phyloP scores from a whole-genome alignment of 2,888 invertebrate genomes.

The Dryomyza anilis region DNA sequence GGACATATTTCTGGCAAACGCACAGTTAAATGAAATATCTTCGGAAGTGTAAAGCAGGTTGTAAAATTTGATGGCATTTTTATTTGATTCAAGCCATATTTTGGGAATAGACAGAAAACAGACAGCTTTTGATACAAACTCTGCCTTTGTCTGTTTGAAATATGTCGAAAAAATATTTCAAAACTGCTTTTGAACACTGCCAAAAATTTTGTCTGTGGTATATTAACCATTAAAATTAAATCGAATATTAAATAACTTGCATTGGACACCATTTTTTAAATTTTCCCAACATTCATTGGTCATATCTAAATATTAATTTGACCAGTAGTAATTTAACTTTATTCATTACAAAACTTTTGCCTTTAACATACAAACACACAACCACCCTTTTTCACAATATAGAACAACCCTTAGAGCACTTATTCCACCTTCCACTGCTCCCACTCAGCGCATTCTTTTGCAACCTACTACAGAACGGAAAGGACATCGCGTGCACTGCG shows the following conservation, averaged over 20 bases:
- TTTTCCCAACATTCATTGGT: constrained; percentile 17
- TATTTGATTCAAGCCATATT: too few relatives aligned
- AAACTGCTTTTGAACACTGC: too few relatives aligned
- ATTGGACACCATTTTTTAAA: neutral
- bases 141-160: too few relatives aligned
- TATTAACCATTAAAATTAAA: neutral
- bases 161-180: too few relatives aligned
- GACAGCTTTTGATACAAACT: too few relatives aligned
- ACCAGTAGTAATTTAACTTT: constrained; percentile 53
- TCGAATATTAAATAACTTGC: neutral
- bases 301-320: constrained; percentile 38
- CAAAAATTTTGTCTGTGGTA: too few relatives aligned
- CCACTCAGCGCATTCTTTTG: constrained; percentile 27
- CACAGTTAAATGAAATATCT: too few relatives aligned
- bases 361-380: constrained; percentile 36
- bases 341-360: constrained; percentile 25
- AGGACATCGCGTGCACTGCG: constrained; percentile 56
- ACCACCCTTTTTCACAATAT: constrained; percentile 2
- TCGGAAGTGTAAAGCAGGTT: too few relatives aligned
- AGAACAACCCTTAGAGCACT: neutral
- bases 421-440: neutral
- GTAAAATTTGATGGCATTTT: too few relatives aligned
- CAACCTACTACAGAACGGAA: constrained; percentile 49
- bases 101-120: too few relatives aligned
- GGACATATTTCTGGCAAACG: too few relatives aligned